Percentiles rank a stretch among this genome's conserved stretches.
phyloP scores from a whole-genome alignment of 2,113 vertebrate genomes.

The Pygoscelis antarcticus region DNA sequence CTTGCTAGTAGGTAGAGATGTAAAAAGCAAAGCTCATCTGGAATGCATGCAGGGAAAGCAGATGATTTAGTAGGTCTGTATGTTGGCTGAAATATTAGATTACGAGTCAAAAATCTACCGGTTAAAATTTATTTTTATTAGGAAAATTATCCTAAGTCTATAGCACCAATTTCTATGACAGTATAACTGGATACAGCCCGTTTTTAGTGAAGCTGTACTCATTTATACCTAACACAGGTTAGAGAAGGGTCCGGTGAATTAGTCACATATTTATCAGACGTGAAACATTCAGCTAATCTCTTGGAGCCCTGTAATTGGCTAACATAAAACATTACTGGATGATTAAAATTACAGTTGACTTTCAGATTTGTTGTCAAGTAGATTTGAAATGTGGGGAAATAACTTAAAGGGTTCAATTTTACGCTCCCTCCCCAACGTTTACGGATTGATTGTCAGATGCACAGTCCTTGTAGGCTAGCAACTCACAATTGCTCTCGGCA shows the following conservation, averaged over 20 bases:
- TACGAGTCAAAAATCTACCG: conserved; percentile 50
- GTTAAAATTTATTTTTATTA: conserved; percentile 68
- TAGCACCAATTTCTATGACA: conserved; percentile 51
- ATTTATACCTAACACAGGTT: conserved; percentile 41
- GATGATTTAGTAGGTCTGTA: conserved; percentile 50
- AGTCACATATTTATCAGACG: conserved; percentile 61
- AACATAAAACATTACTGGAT: conserved; percentile 61
- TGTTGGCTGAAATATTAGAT: conserved; percentile 60
- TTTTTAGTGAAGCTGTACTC: conserved; percentile 54
- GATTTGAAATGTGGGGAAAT: conserved; percentile 59
- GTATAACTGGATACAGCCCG: conserved; percentile 30
- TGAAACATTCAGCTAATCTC: conserved; percentile 64
- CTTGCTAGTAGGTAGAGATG: conserved; percentile 45
- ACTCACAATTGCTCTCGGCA: conserved; percentile 16
- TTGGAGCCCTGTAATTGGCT: conserved; percentile 41
- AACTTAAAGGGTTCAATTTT: conserved; percentile 40
- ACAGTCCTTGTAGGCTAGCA: not conserved
- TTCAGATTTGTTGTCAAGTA: conserved; percentile 64
- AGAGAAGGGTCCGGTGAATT: conserved; percentile 54
- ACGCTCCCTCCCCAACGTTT: not conserved
- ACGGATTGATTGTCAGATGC: conserved; percentile 46
- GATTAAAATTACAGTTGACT: conserved; percentile 62
- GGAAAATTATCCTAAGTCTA: conserved; percentile 59
- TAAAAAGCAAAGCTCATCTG: conserved; percentile 56
- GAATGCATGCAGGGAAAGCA: not conserved